These are phyloP conservation scores for Ypsolopha sequella DNA, from an alignment of 2,888 invertebrate species.

Conservation along the genomic window DNA sequence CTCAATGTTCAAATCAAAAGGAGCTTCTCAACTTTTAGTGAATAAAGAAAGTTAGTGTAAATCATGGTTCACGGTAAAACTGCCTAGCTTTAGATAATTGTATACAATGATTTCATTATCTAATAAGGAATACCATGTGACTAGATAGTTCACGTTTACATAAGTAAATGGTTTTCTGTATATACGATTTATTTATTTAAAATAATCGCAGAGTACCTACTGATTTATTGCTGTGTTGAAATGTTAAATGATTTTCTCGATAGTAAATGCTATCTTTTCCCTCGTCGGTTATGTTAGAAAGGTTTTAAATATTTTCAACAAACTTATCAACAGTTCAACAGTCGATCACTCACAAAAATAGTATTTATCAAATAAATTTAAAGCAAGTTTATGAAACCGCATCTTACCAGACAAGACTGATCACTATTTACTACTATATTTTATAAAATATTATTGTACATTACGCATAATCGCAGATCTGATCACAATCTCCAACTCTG, in stretches of 20 bases:
- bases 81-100: conserved; percentile 67
- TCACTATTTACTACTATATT: conserved; percentile 66
- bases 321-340: neutral
- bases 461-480: conserved; percentile 40
- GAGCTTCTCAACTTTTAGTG: conserved; percentile 67
- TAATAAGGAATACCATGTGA: conserved; percentile 31
- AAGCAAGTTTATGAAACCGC: conserved; percentile 15
- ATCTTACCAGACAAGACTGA: conserved; percentile 62
- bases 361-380: neutral
- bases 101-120: conserved; percentile 59
- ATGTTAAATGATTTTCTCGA: conserved; percentile 27
- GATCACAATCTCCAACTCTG: neutral
- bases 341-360: neutral
- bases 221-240: conserved; percentile 33
- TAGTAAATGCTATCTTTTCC: conserved; percentile 16
- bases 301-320: neutral
- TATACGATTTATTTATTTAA: conserved; percentile 33
- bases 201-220: conserved; percentile 11
- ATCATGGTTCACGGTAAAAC: conserved; percentile 42
- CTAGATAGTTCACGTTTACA: conserved; percentile 19
- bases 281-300: neutral
- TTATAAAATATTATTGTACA: conserved; percentile 59
- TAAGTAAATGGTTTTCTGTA: conserved; percentile 22
- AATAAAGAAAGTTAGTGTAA: conserved; percentile 60
- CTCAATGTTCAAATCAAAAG: conserved; percentile 71